phyloP scores from a whole-genome alignment of 2,888 invertebrate genomes.

The Drosophila nigricruria region DNA sequence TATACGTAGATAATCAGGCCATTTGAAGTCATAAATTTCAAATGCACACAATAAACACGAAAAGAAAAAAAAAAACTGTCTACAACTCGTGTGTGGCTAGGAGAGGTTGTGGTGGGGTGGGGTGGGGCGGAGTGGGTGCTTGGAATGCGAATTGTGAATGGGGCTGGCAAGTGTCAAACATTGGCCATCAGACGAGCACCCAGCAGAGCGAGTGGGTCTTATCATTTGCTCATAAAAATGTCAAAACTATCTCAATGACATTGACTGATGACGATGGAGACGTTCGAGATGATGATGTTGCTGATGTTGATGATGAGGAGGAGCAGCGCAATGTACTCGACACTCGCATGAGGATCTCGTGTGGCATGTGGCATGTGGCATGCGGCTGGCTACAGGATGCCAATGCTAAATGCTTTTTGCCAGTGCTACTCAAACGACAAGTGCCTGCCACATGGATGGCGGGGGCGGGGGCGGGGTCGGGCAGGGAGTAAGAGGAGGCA shows the following conservation, averaged over 20 bases:
- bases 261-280: conserved; percentile 74
- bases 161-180: conserved; percentile 77
- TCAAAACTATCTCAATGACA: conserved; percentile 80
- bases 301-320: conserved; percentile 23
- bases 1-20: conserved; percentile 45
- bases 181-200: conserved; percentile 70
- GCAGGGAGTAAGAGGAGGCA: too few species aligned
- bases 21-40: conserved; percentile 61
- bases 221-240: conserved; percentile 82
- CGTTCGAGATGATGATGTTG: conserved; percentile 32
- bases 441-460: conserved; percentile 35
- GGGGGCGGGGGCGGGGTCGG: not conserved
- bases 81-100: conserved; percentile 15
- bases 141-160: conserved; percentile 35
- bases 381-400: conserved; percentile 63
- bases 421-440: conserved; percentile 42
- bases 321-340: conserved; percentile 37
- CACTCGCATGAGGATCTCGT: conserved; percentile 39
- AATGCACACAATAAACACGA: conserved; percentile 37
- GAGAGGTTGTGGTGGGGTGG: conserved; percentile 13
- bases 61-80: conserved; percentile 31
- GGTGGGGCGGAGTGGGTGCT: not conserved
- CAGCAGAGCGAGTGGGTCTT: conserved; percentile 70
- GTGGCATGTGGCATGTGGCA: conserved; percentile 24
- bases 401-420: conserved; percentile 73